A percentile compares a stretch with the other conserved stretches of the same genome.
Evolutionary conservation across 2,797 vertebrate species (phyloP).

Genomic region (Chloroceryle amazona): DNA sequence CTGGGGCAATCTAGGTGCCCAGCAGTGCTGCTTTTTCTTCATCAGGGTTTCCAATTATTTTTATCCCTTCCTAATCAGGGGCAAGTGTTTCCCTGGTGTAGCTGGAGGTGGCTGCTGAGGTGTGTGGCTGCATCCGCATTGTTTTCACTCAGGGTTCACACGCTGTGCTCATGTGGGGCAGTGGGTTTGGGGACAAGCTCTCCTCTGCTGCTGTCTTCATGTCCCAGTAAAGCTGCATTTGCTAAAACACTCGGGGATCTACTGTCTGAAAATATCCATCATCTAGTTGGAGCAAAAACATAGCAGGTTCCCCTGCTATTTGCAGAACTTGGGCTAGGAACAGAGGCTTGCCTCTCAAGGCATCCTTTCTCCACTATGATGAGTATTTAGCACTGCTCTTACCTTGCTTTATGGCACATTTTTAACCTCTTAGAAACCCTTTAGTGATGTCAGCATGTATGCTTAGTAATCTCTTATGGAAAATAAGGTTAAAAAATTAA

Average conservation of each 20-base stretch:
- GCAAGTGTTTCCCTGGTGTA: neutral
- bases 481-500: too few relatives aligned
- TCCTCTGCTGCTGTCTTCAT: neutral
- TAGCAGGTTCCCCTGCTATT: neutral
- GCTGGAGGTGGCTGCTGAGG: neutral
- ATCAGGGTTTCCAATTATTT: neutral
- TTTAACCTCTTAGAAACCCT: neutral
- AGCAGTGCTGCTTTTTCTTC: rapidly evolving
- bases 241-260: neutral
- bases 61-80: neutral
- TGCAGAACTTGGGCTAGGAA: neutral
- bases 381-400: neutral
- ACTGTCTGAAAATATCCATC: neutral
- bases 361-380: neutral
- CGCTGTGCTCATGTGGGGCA: rapidly evolving
- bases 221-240: neutral
- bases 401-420: neutral
- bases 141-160: neutral
- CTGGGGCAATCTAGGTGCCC: neutral
- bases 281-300: neutral
- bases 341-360: neutral
- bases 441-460: rapidly evolving
- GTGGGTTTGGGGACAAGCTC: neutral
- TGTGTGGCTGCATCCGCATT: rapidly evolving
- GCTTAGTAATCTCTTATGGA: neutral